Conservation (phyloP, 2,888 invertebrate species). For the Alviniconcha strummeri region DNA sequence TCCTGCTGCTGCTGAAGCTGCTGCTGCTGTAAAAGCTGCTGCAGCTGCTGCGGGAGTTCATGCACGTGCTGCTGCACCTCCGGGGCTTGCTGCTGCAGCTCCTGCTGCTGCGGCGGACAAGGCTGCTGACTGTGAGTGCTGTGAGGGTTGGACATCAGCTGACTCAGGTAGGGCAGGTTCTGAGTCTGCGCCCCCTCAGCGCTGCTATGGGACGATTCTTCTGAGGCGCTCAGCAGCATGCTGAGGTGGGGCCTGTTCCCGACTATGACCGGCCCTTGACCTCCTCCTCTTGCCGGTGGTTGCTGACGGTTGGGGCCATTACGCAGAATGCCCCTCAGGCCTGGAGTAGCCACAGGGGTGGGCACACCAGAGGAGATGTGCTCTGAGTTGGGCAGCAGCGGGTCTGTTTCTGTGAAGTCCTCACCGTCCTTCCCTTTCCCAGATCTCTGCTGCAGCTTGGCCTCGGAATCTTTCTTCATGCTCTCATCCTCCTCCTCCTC, state of each 20-base stretch:
- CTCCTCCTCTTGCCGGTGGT: not conserved
- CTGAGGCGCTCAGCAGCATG: conserved; percentile 26
- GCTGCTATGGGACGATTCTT: not conserved
- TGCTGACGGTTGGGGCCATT: conserved; percentile 12
- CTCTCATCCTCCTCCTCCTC: not conserved
- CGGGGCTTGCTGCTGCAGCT: conserved; percentile 18
- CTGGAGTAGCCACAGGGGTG: conserved; percentile 5
- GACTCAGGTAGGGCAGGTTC: conserved; percentile 20
- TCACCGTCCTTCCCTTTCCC: not conserved
- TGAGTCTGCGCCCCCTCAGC: not conserved
- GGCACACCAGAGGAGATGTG: not conserved
- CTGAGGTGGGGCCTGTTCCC: conserved; percentile 42
- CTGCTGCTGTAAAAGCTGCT: not conserved
- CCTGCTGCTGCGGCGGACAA: conserved; percentile 2
- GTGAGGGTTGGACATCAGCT: conserved; percentile 12
- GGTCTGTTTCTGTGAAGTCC: conserved; percentile 28
- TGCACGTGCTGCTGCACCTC: conserved; percentile 8
- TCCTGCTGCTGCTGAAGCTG: conserved; percentile 27
- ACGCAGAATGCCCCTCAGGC: conserved; percentile 18
- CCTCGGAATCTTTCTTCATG: not conserved
- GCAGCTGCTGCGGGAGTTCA: not conserved
- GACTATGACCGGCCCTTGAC: not conserved
- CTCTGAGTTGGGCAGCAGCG: conserved; percentile 18
- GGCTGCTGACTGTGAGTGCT: not conserved
- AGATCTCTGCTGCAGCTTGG: not conserved